These are phyloP conservation scores for Xenotilapia caudafasciata DNA, from an alignment of 2,113 vertebrate genomes.

Conservation along the genomic window DNA sequence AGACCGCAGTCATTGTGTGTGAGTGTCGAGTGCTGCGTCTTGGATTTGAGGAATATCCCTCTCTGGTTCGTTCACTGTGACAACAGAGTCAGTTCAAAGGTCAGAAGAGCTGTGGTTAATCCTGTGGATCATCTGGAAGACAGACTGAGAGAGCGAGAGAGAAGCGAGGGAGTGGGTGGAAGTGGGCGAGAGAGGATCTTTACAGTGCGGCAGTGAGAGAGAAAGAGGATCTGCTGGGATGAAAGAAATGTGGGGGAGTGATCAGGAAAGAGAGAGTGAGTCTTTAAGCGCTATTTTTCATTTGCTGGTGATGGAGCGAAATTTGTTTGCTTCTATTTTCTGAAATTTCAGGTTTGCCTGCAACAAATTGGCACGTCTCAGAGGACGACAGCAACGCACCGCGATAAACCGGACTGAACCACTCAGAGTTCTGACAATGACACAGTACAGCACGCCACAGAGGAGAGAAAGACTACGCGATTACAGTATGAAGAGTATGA, in stretches of 20 bases:
- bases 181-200: slow-evolving; percentile 16
- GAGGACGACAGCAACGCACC: background rate
- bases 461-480: background rate
- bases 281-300: background rate
- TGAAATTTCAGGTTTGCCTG: background rate
- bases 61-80: slow-evolving; percentile 32
- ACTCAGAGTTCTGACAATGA: background rate
- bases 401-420: background rate
- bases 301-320: background rate
- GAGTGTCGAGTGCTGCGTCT: background rate
- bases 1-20: background rate
- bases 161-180: slow-evolving; percentile 2
- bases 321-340: background rate
- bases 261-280: background rate
- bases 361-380: background rate
- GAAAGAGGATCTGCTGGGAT: background rate
- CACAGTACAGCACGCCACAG: background rate
- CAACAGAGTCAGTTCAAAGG: slow-evolving; percentile 50
- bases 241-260: slow-evolving; percentile 12
- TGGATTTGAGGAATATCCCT: slow-evolving; percentile 46
- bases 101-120: slow-evolving; percentile 44
- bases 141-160: background rate
- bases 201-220: background rate
- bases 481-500: background rate
- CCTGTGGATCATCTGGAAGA: slow-evolving; percentile 42